Evolutionary conservation across 2,797 vertebrate genomes (phyloP).

Genomic region (Dipus sagitta): DNA sequence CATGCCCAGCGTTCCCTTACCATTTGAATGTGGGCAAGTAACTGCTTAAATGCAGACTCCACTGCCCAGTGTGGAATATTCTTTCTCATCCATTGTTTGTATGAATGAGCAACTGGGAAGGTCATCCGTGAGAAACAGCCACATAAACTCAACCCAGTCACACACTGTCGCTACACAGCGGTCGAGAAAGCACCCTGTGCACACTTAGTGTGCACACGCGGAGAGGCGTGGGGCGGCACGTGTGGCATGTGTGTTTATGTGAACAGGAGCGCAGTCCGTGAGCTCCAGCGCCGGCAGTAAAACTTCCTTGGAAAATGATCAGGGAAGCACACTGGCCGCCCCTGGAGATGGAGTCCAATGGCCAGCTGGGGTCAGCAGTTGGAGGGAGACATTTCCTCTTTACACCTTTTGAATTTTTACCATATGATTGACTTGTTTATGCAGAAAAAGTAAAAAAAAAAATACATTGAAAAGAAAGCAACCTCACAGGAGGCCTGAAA

Average conservation of each 20-base stretch:
- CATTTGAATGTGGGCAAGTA: background rate
- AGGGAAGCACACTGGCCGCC: background rate
- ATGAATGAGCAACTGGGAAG: background rate
- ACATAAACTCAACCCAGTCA: background rate
- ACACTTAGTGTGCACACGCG: background rate
- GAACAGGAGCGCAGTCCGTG: accelerated
- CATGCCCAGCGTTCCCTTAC: background rate
- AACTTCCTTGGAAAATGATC: background rate
- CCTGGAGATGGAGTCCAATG: background rate
- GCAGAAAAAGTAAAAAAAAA: background rate
- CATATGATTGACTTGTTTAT: background rate
- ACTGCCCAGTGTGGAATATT: background rate
- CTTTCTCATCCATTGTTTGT: background rate
- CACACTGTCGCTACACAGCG: background rate
- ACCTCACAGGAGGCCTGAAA: background rate
- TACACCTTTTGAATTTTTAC: constrained; percentile 29
- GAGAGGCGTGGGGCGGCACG: accelerated
- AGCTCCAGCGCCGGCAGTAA: background rate
- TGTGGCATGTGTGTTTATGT: accelerated
- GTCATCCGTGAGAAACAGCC: background rate
- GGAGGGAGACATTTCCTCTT: background rate
- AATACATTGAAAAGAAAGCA: background rate
- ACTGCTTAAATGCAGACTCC: background rate
- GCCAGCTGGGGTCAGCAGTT: background rate
- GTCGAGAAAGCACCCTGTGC: accelerated